Conservation (phyloP, 2,113 vertebrate genomes). For the Phasianus colchicus region DNA sequence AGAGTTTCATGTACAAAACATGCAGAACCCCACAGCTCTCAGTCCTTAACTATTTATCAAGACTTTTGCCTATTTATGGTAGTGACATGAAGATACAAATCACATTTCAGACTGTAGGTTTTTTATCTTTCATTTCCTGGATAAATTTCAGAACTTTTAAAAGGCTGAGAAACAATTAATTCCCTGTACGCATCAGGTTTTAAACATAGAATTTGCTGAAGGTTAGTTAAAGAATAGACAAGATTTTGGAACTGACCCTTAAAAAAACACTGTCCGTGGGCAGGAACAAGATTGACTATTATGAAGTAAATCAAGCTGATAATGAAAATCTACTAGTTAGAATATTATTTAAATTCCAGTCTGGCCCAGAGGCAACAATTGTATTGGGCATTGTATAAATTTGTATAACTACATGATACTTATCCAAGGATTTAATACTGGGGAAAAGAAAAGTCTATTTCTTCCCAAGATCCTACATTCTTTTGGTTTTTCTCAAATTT, state of each 20-base stretch:
- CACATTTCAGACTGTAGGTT: rapidly evolving
- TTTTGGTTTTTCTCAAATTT: neutral
- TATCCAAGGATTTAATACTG: neutral
- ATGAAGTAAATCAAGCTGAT: neutral
- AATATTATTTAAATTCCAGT: neutral
- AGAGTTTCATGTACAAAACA: neutral
- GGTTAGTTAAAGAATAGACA: neutral
- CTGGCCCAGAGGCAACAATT: neutral
- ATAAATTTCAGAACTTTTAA: neutral
- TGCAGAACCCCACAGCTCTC: neutral
- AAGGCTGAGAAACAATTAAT: neutral
- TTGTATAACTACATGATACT: neutral
- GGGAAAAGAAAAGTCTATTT: neutral
- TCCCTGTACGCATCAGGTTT: neutral
- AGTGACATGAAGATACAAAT: neutral
- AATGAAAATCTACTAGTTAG: neutral
- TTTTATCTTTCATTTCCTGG: neutral
- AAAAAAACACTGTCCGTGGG: neutral
- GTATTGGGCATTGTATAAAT: neutral
- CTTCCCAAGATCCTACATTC: neutral
- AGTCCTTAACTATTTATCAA: neutral
- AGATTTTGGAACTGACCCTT: neutral
- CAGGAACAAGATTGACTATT: neutral
- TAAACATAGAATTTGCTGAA: neutral
- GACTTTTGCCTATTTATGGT: neutral